phyloP scores from a whole-genome alignment of 2,888 invertebrate species.

The Patella caerulea region DNA sequence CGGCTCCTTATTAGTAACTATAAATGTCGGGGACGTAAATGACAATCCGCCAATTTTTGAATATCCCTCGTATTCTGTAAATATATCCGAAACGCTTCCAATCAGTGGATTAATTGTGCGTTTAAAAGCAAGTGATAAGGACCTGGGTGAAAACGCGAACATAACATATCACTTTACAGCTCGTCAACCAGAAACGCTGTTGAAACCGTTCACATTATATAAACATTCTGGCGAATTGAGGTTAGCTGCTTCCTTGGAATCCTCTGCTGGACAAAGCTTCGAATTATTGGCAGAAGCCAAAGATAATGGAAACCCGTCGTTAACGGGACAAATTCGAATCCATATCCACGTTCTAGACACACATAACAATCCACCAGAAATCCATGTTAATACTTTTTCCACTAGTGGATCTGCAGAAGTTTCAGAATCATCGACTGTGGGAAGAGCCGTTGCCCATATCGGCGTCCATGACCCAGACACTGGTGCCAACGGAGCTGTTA shows the following conservation, averaged over 20 bases:
- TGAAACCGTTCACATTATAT: conserved; percentile 86
- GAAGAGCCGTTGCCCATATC: conserved; percentile 80
- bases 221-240: conserved; percentile 90
- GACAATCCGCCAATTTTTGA: conserved; percentile 94
- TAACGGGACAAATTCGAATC: conserved; percentile 48
- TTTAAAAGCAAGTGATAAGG: conserved; percentile 89
- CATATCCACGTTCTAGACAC: conserved; percentile 54
- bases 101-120: conserved; percentile 82
- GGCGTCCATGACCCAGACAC: conserved; percentile 86
- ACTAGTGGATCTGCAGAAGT: conserved; percentile 70
- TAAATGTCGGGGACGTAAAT: conserved; percentile 68
- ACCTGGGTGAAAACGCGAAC: conserved; percentile 92
- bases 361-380: conserved; percentile 58
- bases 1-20: conserved; percentile 62
- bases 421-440: conserved; percentile 89
- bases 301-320: conserved; percentile 48
- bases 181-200: conserved; percentile 74
- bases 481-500: conserved; percentile 87
- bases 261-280: conserved; percentile 37
- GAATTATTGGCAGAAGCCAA: conserved; percentile 43
- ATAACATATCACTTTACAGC: conserved; percentile 88
- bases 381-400: conserved; percentile 50
- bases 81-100: conserved; percentile 89
- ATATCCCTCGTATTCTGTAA: conserved; percentile 86
- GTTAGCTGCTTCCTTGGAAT: conserved; percentile 74